Percentiles rank a stretch among this genome's conserved stretches.
Conservation (phyloP, 2,797 vertebrate species). For the Leuciscus waleckii region DNA sequence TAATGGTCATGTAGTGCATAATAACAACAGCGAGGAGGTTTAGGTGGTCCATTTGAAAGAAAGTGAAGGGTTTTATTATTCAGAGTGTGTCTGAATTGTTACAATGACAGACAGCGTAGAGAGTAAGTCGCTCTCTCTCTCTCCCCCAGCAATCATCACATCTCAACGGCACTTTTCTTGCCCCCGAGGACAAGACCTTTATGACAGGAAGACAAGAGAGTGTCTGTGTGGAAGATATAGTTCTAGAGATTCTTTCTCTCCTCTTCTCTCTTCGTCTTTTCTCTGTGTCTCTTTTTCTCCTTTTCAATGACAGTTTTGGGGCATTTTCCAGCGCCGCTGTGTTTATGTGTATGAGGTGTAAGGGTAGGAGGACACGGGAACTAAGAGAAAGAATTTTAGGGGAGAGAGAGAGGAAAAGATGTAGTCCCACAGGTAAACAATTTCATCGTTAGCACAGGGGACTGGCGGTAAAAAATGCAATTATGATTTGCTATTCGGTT, state of each 20-base stretch:
- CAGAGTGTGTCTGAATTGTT: slow-evolving; percentile 35
- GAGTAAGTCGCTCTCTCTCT: slow-evolving; percentile 16
- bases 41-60: slow-evolving; percentile 17
- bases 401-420: slow-evolving; percentile 6
- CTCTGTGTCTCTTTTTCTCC: slow-evolving; percentile 42
- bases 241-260: slow-evolving; percentile 33
- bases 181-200: slow-evolving; percentile 56
- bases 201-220: slow-evolving; percentile 56
- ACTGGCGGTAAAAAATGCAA: slow-evolving; percentile 72
- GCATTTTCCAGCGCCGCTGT: slow-evolving; percentile 17
- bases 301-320: slow-evolving; percentile 53
- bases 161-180: slow-evolving; percentile 49
- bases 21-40: slow-evolving; percentile 4
- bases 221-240: slow-evolving; percentile 46
- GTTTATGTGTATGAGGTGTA: slow-evolving; percentile 26
- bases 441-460: slow-evolving; percentile 69
- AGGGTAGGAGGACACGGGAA: slow-evolving; percentile 13
- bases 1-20: slow-evolving; percentile 18
- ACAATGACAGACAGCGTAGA: slow-evolving; percentile 46
- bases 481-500: slow-evolving; percentile 69
- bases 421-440: slow-evolving; percentile 58
- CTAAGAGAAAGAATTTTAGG: slow-evolving; percentile 42
- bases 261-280: slow-evolving; percentile 26
- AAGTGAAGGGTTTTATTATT: slow-evolving; percentile 43
- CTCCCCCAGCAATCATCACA: slow-evolving; percentile 40